Evolutionary conservation across 2,797 vertebrate species (phyloP).

Genomic region (Alfaro cultratus): DNA sequence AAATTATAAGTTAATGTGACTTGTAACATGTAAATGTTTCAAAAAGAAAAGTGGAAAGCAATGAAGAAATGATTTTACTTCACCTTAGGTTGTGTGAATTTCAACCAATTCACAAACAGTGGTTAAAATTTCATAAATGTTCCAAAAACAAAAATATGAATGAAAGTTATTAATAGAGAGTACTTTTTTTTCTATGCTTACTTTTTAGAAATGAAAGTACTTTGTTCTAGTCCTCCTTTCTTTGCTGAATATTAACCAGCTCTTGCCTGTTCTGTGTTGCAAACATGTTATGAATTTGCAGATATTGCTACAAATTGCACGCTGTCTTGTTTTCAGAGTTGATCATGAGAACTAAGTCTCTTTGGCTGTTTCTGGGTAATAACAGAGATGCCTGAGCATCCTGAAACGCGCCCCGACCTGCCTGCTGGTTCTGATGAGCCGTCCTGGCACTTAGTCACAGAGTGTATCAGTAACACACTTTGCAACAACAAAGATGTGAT

Average conservation of each 20-base stretch:
- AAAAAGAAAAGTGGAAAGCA: background rate
- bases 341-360: conserved; percentile 23
- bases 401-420: conserved; percentile 60
- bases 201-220: background rate
- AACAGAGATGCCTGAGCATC: conserved; percentile 55
- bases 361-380: conserved; percentile 27
- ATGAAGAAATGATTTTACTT: background rate
- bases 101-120: background rate
- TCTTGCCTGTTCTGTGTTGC: background rate
- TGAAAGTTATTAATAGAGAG: background rate
- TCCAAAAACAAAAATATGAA: background rate
- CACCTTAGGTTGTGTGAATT: background rate
- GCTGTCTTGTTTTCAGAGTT: conserved; percentile 19
- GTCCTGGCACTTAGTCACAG: background rate
- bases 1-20: background rate
- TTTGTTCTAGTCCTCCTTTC: background rate
- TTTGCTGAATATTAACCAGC: background rate
- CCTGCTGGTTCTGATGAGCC: conserved; percentile 28
- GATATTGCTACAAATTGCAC: background rate
- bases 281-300: background rate
- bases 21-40: background rate
- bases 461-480: background rate
- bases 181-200: background rate
- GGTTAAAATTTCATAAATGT: background rate
- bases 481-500: background rate